Evolutionary conservation across 2,888 invertebrate species (phyloP), one percentile per base, ranked within the genome.

Genomic region (Eristalis pertinax): DNA sequence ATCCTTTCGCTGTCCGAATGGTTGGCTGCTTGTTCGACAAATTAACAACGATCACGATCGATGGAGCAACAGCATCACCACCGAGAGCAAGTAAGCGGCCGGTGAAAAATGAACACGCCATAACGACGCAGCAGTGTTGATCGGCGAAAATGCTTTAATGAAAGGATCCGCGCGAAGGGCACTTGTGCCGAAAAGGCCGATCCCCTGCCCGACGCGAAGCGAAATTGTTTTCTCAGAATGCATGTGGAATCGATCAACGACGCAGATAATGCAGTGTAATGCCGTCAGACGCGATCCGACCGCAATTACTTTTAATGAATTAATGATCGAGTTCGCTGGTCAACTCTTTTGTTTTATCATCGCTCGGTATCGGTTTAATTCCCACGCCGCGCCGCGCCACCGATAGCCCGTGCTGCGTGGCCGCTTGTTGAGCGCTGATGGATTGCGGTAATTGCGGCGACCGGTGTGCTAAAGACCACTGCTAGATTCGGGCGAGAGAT

Each of bases 41-140:
- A 86, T 86, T 86, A 86, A 83, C 86, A 86, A 86, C 78, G 75
- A 86, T 83, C 86, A 86, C 83, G 86, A 79, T 86, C 74, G 60
- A 41, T 82, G 67, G 35, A 41, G 32, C 22, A 72, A 65, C 56
- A 29, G 10, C 43, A 63, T n/a, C 62, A 60, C 22, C 41, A 19
- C 35, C 26, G 65, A 70, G 58, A n/a, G 50, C 38, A 58, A 26
- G 56, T 38, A 73, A 77, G 68, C 63, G 79, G 50, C 65, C 73
- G 64, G 73, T 76, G 84, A 76, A 64, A 86, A 67, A 72, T 78
- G 77, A 77, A 78, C 85, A 85, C 81, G 38, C 77, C 85, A 82
- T 85, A 85, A 82, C 82, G 78, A 83, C 69, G 82, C 86, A 79
- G 75, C 86, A 35, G 62, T 83, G 78, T 86, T 86, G 86, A 83